Base-by-base conservation (phyloP, 1,140 invertebrate genomes). In the Drosophila rhopaloa region DNA sequence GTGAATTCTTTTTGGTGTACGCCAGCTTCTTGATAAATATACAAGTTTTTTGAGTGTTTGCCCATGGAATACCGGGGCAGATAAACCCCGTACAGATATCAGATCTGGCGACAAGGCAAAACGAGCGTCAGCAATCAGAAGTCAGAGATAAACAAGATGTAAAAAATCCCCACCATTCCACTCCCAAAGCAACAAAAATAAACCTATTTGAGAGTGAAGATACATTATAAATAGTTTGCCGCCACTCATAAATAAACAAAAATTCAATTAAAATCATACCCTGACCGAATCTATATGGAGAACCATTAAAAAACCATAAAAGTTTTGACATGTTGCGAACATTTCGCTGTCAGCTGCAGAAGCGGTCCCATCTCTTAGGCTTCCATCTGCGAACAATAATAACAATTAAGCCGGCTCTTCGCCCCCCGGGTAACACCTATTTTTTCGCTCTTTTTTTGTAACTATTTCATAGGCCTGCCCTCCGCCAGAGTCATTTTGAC, bases 291-390 rank as follows among this genome's bases (percentile, higher is more conserved):
- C 53, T 76, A 58, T 61, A 68, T 58, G 65, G 43, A 67, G 53
- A 60, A 54, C 77, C 71, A 80, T 80, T 80, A 80, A 75, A 75
- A 74, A 76, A 75, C 63, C 78, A 80, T 74, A 80, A 76, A 63
- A 68, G 76, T 80, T 79, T 80, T 80, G 78, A 80, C 78, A 80
- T 80, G 77, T 73, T 79, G 78, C 77, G 77, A 79, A 80, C 78
- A 80, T 80, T 80, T 80, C 44, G 77, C 78, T 80, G 77, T 80
- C 78, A 80, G 78, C 77, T 80, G 56, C 78, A 80, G 65, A 62
- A 78, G 75, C 75, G 35, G 24, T 53, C 61, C 37, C 61, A 50
- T 37, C 41, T 62, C 74, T 32, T 27, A 10, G 63, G 24, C 46
- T 46, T 62, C 56, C 67, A 71, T 71, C 51, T 56, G 37, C 43